These are phyloP conservation scores for Leptatherina wallacei DNA, from an alignment of 2,797 vertebrate species.

Conservation along the genomic window DNA sequence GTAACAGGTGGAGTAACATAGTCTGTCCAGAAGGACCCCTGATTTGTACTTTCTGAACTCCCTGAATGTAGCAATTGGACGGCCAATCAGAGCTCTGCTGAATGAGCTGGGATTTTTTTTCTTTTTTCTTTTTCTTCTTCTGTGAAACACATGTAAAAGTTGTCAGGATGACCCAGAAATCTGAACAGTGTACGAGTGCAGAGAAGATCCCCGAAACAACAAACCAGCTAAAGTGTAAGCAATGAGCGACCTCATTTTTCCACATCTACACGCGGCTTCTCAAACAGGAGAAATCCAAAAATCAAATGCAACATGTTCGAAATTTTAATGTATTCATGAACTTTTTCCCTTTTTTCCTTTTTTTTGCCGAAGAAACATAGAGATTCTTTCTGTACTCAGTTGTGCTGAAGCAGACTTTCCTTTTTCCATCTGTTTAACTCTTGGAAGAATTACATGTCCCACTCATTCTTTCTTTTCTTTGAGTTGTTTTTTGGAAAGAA, in stretches of 20 bases:
- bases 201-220: conserved; percentile 40
- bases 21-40: conserved; percentile 37
- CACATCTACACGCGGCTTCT: conserved; percentile 56
- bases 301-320: neutral
- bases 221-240: conserved; percentile 43
- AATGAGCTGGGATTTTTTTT: conserved; percentile 17
- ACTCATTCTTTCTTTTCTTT: conserved; percentile 27
- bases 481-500: conserved; percentile 38
- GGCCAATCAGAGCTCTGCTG: conserved; percentile 19
- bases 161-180: conserved; percentile 66
- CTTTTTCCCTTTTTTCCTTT: too few species aligned
- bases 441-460: conserved; percentile 7
- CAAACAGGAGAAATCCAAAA: conserved; percentile 24
- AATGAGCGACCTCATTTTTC: conserved; percentile 42
- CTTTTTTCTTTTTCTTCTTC: conserved; percentile 8
- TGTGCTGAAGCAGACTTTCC: conserved; percentile 5
- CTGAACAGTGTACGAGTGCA: conserved; percentile 39
- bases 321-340: neutral
- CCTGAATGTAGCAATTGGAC: conserved; percentile 37
- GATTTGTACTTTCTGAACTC: conserved; percentile 57
- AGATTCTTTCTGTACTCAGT: neutral
- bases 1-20: conserved; percentile 48
- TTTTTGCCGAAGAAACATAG: neutral
- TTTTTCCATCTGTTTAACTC: conserved; percentile 15
- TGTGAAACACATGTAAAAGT: conserved; percentile 47